Evolutionary conservation across 2,113 vertebrate genomes (phyloP).

Genomic region (Edolisoma coerulescens): DNA sequence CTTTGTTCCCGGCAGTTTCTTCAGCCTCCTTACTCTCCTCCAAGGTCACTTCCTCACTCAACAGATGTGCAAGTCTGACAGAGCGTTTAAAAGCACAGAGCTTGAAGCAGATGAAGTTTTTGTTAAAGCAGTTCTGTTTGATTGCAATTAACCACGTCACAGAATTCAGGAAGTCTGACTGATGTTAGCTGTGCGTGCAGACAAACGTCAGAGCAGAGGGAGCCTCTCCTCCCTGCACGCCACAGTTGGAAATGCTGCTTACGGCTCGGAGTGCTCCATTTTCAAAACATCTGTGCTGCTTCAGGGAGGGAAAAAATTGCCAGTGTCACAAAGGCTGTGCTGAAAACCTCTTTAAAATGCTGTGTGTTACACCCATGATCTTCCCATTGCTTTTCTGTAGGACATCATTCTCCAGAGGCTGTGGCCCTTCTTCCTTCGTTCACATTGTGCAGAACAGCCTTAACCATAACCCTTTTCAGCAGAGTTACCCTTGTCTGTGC

Average conservation of each 20-base stretch:
- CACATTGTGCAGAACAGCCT: neutral
- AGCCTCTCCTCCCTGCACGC: neutral
- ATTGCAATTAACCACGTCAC: neutral
- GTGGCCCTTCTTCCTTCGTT: neutral
- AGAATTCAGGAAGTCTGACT: neutral
- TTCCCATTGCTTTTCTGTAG: neutral
- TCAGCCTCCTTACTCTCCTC: neutral
- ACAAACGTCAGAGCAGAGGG: neutral
- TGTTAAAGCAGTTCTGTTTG: neutral
- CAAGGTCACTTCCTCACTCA: slow-evolving; percentile 17
- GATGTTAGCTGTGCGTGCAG: neutral
- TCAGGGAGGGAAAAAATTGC: neutral
- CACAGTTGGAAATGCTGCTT: neutral
- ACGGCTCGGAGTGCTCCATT: neutral
- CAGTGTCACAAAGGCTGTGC: neutral
- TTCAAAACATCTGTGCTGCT: neutral
- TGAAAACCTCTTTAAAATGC: neutral
- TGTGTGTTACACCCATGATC: neutral
- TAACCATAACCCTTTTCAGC: neutral
- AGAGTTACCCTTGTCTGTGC: neutral
- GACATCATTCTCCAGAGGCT: neutral
- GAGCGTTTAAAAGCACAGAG: neutral
- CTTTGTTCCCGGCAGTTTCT: neutral
- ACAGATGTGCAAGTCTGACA: neutral
- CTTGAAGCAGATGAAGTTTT: neutral